These are phyloP conservation scores for Cyrtonyx montezumae DNA, from an alignment of 2,113 vertebrate genomes.

Conservation along the genomic window DNA sequence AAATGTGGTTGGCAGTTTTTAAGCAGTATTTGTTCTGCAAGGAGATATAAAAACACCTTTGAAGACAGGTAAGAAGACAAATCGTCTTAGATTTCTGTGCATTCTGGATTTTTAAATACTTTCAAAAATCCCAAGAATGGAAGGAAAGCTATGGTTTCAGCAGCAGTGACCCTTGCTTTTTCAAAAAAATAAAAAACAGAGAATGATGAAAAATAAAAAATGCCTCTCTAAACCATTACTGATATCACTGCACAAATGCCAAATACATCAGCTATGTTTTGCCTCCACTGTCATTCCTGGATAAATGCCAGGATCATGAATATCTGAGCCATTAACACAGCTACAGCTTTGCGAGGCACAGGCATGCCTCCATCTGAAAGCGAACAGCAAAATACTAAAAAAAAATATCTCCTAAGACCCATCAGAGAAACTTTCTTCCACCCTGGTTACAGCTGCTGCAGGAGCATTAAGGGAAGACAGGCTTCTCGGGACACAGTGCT, in stretches of 20 bases:
- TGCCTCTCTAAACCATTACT: background rate
- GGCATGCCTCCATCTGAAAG: background rate
- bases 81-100: background rate
- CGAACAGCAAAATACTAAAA: background rate
- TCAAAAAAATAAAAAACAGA: background rate
- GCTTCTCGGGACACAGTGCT: background rate
- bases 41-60: constrained; percentile 1
- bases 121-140: background rate
- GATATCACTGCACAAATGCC: constrained; percentile 5
- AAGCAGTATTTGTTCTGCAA: background rate
- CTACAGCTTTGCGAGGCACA: background rate
- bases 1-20: constrained; percentile 28
- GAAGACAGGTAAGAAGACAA: background rate
- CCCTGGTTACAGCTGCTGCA: background rate
- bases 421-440: background rate
- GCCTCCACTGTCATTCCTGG: constrained; percentile 26
- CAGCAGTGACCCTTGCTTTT: background rate
- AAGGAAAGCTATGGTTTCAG: background rate
- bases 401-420: background rate
- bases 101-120: background rate
- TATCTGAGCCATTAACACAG: background rate
- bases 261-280: constrained; percentile 34
- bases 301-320: constrained; percentile 8
- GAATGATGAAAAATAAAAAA: background rate
- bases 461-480: background rate